Evolutionary conservation across 2,797 vertebrate species (phyloP).

Genomic region (Spinibarbus caldwelli): DNA sequence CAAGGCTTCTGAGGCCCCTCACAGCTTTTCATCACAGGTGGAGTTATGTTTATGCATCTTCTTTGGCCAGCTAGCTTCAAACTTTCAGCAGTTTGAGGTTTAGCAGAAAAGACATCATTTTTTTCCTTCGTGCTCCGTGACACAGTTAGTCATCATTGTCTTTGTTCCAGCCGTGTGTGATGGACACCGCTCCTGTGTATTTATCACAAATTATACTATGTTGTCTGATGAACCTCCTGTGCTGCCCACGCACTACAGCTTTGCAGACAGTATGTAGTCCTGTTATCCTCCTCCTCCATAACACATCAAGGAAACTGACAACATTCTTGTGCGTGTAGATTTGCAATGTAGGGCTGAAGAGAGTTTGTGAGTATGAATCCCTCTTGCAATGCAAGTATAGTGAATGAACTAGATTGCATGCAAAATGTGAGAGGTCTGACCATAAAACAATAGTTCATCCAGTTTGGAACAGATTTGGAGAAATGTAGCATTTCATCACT

Average conservation of each 20-base stretch:
- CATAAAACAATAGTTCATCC: neutral
- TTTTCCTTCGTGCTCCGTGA: neutral
- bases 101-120: neutral
- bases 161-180: slow-evolving; percentile 23
- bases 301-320: slow-evolving; percentile 35
- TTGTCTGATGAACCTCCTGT: slow-evolving; percentile 27
- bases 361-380: slow-evolving; percentile 9
- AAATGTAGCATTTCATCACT: neutral
- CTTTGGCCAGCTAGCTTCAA: neutral
- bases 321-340: slow-evolving; percentile 3
- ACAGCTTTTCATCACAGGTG: neutral
- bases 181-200: slow-evolving; percentile 16
- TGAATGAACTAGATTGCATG: neutral
- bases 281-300: slow-evolving; percentile 29
- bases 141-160: neutral
- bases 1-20: neutral
- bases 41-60: neutral
- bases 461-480: neutral
- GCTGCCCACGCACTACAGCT: slow-evolving; percentile 36
- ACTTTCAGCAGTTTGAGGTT: neutral
- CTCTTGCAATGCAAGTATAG: neutral
- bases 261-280: slow-evolving; percentile 23
- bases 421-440: no score
- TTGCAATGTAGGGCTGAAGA: neutral
- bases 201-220: slow-evolving; percentile 40